Evolutionary conservation across 2,797 vertebrate species (phyloP).

Genomic region (Acipenser ruthenus): DNA sequence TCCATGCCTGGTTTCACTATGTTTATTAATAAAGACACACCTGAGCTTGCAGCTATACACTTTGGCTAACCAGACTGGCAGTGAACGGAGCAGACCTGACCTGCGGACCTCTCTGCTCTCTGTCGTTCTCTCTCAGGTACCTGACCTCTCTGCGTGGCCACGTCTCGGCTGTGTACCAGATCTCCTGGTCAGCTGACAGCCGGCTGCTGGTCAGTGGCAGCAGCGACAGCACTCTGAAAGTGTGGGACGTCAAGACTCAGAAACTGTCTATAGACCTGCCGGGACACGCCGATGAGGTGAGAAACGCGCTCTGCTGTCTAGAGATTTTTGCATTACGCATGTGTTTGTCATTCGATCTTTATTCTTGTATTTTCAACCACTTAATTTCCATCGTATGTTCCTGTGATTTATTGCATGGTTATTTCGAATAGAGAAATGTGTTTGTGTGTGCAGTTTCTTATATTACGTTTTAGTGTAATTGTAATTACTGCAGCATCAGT

Average conservation of each 20-base stretch:
- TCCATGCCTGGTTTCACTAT: not conserved
- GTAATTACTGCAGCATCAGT: too few relatives aligned
- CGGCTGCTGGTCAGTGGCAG: slow-evolving; percentile 89
- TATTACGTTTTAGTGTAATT: too few relatives aligned
- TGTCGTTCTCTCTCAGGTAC: slow-evolving; percentile 55
- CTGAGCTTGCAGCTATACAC: not conserved
- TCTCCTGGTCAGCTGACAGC: slow-evolving; percentile 93
- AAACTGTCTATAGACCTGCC: slow-evolving; percentile 84
- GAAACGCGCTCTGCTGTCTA: not conserved
- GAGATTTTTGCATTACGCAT: not conserved
- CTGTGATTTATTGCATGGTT: not conserved
- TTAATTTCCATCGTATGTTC: not conserved
- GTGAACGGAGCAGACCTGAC: too few relatives aligned
- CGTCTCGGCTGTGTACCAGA: slow-evolving; percentile 87
- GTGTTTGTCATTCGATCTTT: not conserved
- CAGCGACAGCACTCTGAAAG: slow-evolving; percentile 95
- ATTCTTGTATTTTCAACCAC: not conserved
- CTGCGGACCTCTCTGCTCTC: not conserved
- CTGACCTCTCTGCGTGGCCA: slow-evolving; percentile 82
- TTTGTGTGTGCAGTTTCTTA: too few relatives aligned
- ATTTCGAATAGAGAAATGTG: too few relatives aligned
- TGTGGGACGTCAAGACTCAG: slow-evolving; percentile 84
- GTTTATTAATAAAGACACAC: not conserved
- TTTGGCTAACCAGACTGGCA: not conserved
- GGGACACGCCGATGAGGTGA: slow-evolving; percentile 90